phyloP scores from a whole-genome alignment of 2,113 vertebrate genomes.

The Aegotheles bennettii region DNA sequence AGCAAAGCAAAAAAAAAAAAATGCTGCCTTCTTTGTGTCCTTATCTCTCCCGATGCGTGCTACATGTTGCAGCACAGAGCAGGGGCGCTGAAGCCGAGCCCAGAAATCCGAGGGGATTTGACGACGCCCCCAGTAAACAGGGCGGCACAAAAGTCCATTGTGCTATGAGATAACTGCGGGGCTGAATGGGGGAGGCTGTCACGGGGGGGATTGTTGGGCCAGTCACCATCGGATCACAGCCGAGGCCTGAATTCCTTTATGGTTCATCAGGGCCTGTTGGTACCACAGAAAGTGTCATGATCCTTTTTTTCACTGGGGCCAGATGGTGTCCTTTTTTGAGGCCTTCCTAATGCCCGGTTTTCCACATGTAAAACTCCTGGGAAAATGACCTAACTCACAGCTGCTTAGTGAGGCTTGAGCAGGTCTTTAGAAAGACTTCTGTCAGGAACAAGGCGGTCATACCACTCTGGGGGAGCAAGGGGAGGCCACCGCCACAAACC shows the following conservation, averaged over 20 bases:
- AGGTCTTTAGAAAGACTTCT: slow-evolving; percentile 96
- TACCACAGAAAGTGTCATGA: slow-evolving; percentile 98
- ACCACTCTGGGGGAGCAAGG: slow-evolving; percentile 71
- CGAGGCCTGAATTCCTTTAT: slow-evolving; percentile 90
- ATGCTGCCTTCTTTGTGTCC: slow-evolving; percentile 49
- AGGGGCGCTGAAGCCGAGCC: slow-evolving; percentile 67
- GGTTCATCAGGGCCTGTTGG: slow-evolving; percentile 98
- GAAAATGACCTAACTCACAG: slow-evolving; percentile 99
- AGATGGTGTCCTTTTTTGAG: slow-evolving; percentile 98
- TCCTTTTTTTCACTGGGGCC: slow-evolving; percentile 94
- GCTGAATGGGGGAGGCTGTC: slow-evolving; percentile 82
- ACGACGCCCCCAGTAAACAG: slow-evolving; percentile 76
- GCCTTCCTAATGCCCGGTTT: slow-evolving; percentile 97
- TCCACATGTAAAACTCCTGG: slow-evolving; percentile 96
- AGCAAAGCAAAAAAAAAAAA: not conserved
- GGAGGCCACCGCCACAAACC: slow-evolving; percentile 63
- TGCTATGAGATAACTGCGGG: slow-evolving; percentile 76
- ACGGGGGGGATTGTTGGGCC: slow-evolving; percentile 79
- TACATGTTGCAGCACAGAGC: slow-evolving; percentile 62
- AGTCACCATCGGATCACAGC: slow-evolving; percentile 83
- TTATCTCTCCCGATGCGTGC: slow-evolving; percentile 59
- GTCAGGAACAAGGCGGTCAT: slow-evolving; percentile 76
- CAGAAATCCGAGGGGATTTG: slow-evolving; percentile 76
- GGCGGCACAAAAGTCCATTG: slow-evolving; percentile 80
- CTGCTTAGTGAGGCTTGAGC: slow-evolving; percentile 99